Percentiles rank a stretch among this genome's conserved stretches.
Conservation (phyloP, 2,797 vertebrate genomes). For the Loriculus beryllinus region DNA sequence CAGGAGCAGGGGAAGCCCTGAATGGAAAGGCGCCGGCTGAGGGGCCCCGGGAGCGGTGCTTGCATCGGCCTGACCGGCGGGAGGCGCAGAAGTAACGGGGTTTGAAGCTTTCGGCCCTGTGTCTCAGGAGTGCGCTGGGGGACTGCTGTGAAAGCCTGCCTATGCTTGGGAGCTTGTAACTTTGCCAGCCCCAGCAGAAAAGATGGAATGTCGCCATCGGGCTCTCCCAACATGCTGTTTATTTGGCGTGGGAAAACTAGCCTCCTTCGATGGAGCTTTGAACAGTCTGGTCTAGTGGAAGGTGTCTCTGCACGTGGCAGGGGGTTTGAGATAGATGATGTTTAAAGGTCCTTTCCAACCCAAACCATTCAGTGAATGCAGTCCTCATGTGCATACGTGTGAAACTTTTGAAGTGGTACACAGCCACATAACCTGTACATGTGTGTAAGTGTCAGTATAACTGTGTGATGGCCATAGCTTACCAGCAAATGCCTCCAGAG, state of each 20-base stretch:
- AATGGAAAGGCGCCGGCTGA: not conserved
- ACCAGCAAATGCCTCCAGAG: not conserved
- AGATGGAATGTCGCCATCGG: not conserved
- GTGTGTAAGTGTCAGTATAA: not conserved
- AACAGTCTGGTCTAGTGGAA: not conserved
- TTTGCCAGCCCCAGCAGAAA: accelerated
- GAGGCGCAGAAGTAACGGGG: not conserved
- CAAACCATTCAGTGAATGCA: not conserved
- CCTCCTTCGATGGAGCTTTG: not conserved
- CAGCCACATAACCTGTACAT: accelerated
- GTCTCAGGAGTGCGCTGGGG: not conserved
- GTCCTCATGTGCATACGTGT: accelerated
- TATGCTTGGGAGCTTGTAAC: not conserved
- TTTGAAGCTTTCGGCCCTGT: not conserved
- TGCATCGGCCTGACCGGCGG: not conserved
- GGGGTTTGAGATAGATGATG: no score
- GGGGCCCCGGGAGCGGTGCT: not conserved
- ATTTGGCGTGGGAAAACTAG: accelerated
- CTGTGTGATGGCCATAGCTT: accelerated
- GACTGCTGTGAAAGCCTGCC: not conserved
- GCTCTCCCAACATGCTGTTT: not conserved
- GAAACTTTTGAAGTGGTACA: not conserved
- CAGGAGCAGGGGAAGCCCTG: no score
- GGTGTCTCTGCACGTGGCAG: not conserved
- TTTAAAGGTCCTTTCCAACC: not conserved